These are phyloP conservation scores for Aradus depressus DNA, from an alignment of 2,888 invertebrate species.

Conservation along the genomic window DNA sequence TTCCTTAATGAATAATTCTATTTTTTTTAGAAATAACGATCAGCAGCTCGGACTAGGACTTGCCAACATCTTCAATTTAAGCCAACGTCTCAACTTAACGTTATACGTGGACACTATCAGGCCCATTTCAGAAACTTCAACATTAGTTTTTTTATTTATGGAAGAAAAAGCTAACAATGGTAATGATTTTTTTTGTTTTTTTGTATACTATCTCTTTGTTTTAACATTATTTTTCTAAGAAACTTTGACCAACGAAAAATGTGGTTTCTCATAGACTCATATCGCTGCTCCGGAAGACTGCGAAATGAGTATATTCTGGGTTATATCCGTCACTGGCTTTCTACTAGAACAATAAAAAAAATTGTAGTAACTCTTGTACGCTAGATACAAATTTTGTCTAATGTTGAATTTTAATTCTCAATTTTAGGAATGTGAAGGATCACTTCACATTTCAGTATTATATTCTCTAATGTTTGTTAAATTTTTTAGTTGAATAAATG, in stretches of 20 bases:
- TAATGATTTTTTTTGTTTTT: conserved; percentile 12
- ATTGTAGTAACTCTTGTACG: too few species aligned
- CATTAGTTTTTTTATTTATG: conserved; percentile 63
- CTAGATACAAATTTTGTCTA: too few species aligned
- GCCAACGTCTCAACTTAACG: conserved; percentile 71
- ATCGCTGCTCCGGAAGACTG: too few species aligned
- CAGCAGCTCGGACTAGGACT: conserved; percentile 55
- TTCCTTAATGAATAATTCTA: too few species aligned
- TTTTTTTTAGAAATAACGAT: conserved; percentile 53
- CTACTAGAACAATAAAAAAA: background rate
- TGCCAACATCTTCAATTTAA: conserved; percentile 63
- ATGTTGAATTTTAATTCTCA: too few species aligned
- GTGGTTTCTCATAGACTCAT: too few species aligned
- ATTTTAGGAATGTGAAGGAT: too few species aligned
- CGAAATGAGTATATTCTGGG: too few species aligned
- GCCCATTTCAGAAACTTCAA: conserved; percentile 64
- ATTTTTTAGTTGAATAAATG: too few species aligned
- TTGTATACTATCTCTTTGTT: background rate
- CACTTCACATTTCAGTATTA: too few species aligned
- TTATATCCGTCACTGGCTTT: too few species aligned
- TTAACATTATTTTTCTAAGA: conserved; percentile 9
- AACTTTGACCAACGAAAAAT: background rate
- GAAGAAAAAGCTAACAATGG: conserved; percentile 54
- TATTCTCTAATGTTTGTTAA: too few species aligned
- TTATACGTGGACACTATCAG: conserved; percentile 68